phyloP scores from a whole-genome alignment of 92 coral and sea anemone genomes.

The Zoanthus sansibaricus region DNA sequence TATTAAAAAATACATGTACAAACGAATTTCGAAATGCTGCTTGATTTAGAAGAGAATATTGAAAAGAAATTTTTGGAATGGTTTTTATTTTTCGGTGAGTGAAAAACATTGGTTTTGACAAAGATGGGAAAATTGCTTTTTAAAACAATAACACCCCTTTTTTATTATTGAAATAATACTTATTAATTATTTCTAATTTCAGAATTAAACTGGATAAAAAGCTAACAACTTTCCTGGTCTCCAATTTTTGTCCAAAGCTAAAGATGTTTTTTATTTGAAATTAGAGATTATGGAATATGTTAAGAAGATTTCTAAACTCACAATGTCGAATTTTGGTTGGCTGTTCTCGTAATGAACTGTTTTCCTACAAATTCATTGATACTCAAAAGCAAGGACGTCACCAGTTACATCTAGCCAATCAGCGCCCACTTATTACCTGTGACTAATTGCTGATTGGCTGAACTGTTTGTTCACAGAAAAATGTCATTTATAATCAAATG shows the following conservation, averaged over 20 bases:
- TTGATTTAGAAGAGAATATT: constrained; percentile 25
- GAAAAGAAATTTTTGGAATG: constrained; percentile 11
- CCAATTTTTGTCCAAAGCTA: neutral
- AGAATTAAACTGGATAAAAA: neutral
- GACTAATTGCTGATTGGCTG: constrained; percentile 82
- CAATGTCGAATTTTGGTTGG: constrained; percentile 60
- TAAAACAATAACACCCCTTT: constrained; percentile 18
- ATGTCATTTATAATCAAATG: constrained; percentile 91
- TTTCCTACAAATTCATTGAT: constrained; percentile 86
- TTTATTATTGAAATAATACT: constrained; percentile 9
- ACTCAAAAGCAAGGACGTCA: constrained; percentile 78
- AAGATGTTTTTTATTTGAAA: constrained; percentile 60
- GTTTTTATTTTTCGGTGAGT: constrained; percentile 19
- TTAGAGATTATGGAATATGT: constrained; percentile 59
- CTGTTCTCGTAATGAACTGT: constrained; percentile 66
- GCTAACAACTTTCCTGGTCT: neutral
- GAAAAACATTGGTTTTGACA: constrained; percentile 20
- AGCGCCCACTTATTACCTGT: constrained; percentile 57
- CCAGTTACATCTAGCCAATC: constrained; percentile 74
- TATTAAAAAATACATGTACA: neutral
- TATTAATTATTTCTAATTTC: neutral
- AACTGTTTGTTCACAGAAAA: constrained; percentile 76
- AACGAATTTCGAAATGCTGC: constrained; percentile 28
- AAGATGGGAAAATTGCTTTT: constrained; percentile 3
- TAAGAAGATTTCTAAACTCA: constrained; percentile 64